phyloP scores from a whole-genome alignment of 2,888 invertebrate genomes.

The Flabesymbios commensalis region DNA sequence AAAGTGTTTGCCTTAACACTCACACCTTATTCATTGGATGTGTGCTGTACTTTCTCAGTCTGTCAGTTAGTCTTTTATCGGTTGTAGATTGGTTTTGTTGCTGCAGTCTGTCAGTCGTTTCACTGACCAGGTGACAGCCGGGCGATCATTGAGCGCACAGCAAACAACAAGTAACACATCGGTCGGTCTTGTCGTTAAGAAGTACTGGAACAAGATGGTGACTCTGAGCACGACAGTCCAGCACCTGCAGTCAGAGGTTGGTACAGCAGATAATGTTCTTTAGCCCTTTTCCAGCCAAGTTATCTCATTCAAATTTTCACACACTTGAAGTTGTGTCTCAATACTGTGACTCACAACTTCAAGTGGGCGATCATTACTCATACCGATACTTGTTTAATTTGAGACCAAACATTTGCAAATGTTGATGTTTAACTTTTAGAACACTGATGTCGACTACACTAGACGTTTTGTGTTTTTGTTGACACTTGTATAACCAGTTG shows the following conservation, averaged over 20 bases:
- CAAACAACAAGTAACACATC: constrained; percentile 40
- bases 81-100: constrained; percentile 48
- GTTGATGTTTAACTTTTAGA: no score
- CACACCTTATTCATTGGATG: no score
- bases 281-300: no score
- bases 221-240: constrained; percentile 45
- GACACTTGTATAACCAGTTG: no score
- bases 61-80: background rate
- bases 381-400: background rate
- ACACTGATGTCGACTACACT: no score
- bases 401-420: no score
- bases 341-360: no score
- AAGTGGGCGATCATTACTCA: no score
- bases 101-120: constrained; percentile 46
- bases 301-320: no score
- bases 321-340: no score
- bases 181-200: constrained; percentile 54
- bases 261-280: background rate
- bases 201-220: constrained; percentile 55
- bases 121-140: constrained; percentile 37
- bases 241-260: constrained; percentile 53
- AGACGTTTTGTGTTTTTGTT: no score
- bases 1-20: no score
- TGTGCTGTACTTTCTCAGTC: background rate
- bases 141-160: constrained; percentile 32